These are phyloP conservation scores for Clistopyga incitator DNA, from an alignment of 2,888 invertebrate species.

Conservation along the genomic window DNA sequence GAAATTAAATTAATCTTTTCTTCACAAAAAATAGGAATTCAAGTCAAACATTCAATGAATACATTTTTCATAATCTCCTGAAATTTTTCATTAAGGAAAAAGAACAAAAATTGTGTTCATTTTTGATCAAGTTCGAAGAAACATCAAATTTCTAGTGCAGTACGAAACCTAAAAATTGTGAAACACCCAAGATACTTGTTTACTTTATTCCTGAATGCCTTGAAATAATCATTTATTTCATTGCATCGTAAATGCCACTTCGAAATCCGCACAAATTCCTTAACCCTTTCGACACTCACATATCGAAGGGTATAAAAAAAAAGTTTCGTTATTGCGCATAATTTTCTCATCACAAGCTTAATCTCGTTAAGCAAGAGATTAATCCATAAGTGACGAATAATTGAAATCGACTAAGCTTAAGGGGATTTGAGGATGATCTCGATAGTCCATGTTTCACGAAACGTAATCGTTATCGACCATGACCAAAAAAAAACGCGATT, in stretches of 20 bases:
- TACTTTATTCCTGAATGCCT: background rate
- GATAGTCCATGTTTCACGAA: background rate
- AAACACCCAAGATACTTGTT: too few relatives aligned
- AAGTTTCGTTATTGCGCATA: background rate
- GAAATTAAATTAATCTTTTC: background rate
- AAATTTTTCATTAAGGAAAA: too few relatives aligned
- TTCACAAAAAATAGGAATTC: too few relatives aligned
- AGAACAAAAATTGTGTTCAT: too few relatives aligned
- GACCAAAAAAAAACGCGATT: background rate
- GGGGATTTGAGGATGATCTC: background rate
- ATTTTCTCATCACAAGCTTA: background rate
- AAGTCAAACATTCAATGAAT: too few relatives aligned
- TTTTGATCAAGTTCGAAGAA: too few relatives aligned
- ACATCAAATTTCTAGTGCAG: too few relatives aligned
- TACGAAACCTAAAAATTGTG: too few relatives aligned
- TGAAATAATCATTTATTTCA: background rate
- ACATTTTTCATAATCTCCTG: too few relatives aligned
- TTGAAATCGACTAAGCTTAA: background rate
- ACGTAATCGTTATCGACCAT: background rate
- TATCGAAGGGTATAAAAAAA: background rate
- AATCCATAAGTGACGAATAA: conserved; percentile 3
- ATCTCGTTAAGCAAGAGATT: background rate
- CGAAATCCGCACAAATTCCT: background rate
- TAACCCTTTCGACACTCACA: background rate
- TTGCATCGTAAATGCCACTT: background rate